These are phyloP conservation scores for Magallana ariakensis DNA, from an alignment of 1,140 invertebrate genomes.

Conservation along the genomic window DNA sequence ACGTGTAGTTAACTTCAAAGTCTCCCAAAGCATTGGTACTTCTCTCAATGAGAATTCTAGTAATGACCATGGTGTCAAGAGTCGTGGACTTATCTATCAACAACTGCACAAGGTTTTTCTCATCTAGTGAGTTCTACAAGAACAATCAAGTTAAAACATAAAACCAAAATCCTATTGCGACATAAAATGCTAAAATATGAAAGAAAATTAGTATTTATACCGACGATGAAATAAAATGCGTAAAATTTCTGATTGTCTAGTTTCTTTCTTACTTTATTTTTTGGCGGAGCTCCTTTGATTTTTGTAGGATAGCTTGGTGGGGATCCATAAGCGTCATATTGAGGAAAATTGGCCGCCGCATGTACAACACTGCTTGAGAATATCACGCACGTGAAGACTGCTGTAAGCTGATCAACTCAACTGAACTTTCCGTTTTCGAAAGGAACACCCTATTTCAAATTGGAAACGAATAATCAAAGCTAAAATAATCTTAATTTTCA, in stretches of 20 bases:
- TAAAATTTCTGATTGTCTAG: no score
- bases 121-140: constrained; percentile 56
- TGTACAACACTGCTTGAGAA: constrained; percentile 78
- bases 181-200: no score
- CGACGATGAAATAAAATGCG: no score
- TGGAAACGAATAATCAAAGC: neutral
- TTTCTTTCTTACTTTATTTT: constrained; percentile 75
- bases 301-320: constrained; percentile 80
- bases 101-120: constrained; percentile 72
- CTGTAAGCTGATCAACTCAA: constrained; percentile 70
- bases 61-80: constrained; percentile 78
- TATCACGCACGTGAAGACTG: constrained; percentile 75
- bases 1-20: constrained; percentile 79
- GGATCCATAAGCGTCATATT: constrained; percentile 77
- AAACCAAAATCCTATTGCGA: no score
- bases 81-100: constrained; percentile 75
- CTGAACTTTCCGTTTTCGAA: constrained; percentile 67
- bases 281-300: constrained; percentile 76
- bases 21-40: constrained; percentile 78
- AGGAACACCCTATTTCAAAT: constrained; percentile 56
- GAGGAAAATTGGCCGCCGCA: constrained; percentile 78
- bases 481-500: neutral
- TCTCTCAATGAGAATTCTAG: constrained; percentile 75
- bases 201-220: no score
- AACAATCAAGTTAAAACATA: neutral